phyloP scores from a whole-genome alignment of 2,797 vertebrate genomes.

The Nyctibius grandis region DNA sequence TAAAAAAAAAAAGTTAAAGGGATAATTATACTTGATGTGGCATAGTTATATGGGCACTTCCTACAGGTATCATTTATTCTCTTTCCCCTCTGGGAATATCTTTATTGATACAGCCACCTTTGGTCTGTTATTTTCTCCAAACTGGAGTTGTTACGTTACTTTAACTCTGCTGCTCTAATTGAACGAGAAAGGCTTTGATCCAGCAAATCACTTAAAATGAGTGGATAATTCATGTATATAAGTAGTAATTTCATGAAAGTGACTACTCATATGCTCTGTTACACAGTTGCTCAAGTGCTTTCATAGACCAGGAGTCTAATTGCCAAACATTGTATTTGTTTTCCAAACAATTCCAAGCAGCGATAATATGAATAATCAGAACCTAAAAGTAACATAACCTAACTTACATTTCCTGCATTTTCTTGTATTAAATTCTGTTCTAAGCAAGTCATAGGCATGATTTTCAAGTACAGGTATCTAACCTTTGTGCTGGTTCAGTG shows the following conservation, averaged over 20 bases:
- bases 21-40: background rate
- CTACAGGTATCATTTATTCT: background rate
- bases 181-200: constrained; percentile 31
- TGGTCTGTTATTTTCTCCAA: background rate
- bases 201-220: constrained; percentile 32
- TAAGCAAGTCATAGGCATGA: background rate
- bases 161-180: background rate
- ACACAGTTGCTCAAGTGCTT: background rate
- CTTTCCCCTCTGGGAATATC: background rate
- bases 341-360: constrained; percentile 1
- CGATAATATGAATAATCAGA: background rate
- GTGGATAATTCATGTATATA: constrained; percentile 33
- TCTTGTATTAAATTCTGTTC: background rate
- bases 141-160: background rate
- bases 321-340: background rate
- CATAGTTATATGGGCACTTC: background rate
- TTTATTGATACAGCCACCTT: background rate
- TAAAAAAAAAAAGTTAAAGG: background rate
- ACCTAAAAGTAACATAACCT: background rate
- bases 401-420: background rate
- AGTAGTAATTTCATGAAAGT: constrained; percentile 40
- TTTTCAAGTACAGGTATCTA: background rate
- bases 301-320: background rate
- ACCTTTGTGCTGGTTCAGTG: background rate
- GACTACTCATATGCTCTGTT: background rate